These are phyloP conservation scores for Cylas formicarius DNA, from an alignment of 1,140 invertebrate genomes.

Conservation along the genomic window DNA sequence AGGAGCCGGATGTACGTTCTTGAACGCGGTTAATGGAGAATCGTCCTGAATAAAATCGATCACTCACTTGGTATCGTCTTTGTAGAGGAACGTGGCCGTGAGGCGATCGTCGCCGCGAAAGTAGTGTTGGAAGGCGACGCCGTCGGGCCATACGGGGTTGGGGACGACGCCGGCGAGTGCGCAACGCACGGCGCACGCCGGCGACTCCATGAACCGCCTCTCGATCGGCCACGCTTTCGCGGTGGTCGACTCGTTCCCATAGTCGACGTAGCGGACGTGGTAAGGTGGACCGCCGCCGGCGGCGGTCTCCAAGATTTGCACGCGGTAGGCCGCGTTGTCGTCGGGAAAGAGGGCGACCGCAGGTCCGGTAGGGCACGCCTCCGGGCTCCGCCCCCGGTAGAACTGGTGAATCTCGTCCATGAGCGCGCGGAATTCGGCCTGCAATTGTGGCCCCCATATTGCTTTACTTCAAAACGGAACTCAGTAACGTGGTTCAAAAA, in stretches of 20 bases:
- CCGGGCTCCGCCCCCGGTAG: constrained; percentile 50
- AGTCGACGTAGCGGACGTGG: constrained; percentile 64
- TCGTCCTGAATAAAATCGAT: neutral
- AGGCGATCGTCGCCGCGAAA: constrained; percentile 53
- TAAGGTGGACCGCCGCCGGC: constrained; percentile 45
- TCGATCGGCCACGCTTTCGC: constrained; percentile 62
- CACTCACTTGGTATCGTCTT: constrained; percentile 35
- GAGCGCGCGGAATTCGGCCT: constrained; percentile 53
- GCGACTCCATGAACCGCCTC: constrained; percentile 55
- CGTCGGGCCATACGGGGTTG: constrained; percentile 50
- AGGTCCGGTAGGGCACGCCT: constrained; percentile 46
- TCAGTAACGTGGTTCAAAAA: no score
- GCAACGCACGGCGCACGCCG: constrained; percentile 62
- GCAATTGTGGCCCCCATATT: constrained; percentile 15
- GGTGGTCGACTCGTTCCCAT: constrained; percentile 60
- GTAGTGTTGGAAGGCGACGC: constrained; percentile 47
- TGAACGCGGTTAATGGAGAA: constrained; percentile 7
- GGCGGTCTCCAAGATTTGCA: constrained; percentile 50
- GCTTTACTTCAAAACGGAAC: no score
- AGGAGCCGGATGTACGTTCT: constrained; percentile 48
- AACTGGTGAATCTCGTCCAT: constrained; percentile 61
- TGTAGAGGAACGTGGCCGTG: constrained; percentile 38
- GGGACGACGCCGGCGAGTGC: constrained; percentile 50
- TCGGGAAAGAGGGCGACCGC: constrained; percentile 60
- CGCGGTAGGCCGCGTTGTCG: constrained; percentile 62